Conservation (phyloP, 2,888 invertebrate species). For the Dugesia japonica region DNA sequence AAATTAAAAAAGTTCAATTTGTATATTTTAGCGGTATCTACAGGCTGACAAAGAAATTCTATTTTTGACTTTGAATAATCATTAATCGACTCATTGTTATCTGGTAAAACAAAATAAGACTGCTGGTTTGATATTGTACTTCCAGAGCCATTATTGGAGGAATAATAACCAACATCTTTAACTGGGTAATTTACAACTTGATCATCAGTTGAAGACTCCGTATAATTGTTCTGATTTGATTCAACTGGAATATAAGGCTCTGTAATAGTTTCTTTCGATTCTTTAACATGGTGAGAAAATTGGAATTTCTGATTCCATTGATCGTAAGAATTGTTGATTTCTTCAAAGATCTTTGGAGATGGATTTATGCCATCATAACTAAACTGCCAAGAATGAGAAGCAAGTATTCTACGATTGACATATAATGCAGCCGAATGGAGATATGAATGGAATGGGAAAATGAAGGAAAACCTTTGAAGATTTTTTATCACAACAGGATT, state of each 20-base stretch:
- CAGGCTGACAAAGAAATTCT: neutral
- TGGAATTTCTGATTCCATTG: neutral
- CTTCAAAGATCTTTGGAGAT: constrained; percentile 38
- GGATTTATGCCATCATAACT: constrained; percentile 58
- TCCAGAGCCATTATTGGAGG: neutral
- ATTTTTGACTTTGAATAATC: neutral
- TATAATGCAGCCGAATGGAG: neutral
- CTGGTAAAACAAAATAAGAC: neutral
- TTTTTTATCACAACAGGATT: neutral
- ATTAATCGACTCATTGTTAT: neutral
- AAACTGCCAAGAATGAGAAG: constrained; percentile 64
- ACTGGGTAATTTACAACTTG: neutral
- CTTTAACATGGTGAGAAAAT: neutral
- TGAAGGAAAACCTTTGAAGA: neutral
- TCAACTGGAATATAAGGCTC: neutral
- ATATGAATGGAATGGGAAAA: neutral
- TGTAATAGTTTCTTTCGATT: neutral
- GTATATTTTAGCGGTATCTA: neutral
- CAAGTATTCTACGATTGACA: constrained; percentile 51
- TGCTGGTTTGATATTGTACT: neutral
- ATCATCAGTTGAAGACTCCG: neutral
- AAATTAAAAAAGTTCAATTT: neutral
- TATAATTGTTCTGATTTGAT: neutral
- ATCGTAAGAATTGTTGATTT: constrained; percentile 20
- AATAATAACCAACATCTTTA: neutral